Conservation (phyloP, 2,113 vertebrate species). For the Holacanthus passer region DNA sequence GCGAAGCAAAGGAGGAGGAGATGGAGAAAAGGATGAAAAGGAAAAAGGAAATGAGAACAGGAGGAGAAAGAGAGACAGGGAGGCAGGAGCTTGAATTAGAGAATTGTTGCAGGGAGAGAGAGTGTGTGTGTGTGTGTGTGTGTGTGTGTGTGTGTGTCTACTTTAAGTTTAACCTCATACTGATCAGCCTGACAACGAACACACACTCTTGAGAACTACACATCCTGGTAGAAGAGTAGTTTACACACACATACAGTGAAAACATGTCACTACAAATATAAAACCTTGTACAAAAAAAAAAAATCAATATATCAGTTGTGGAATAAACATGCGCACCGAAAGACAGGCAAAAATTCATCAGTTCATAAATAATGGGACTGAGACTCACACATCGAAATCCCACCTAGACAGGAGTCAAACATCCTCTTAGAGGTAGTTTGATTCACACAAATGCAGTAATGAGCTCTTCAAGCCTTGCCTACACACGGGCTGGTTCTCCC, state of each 20-base stretch:
- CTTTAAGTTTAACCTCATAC: constrained; percentile 19
- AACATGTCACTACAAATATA: neutral
- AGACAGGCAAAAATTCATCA: constrained; percentile 16
- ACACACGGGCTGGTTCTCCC: constrained; percentile 65
- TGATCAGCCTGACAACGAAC: constrained; percentile 22
- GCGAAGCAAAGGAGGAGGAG: constrained; percentile 40
- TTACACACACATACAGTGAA: neutral
- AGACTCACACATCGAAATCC: constrained; percentile 23
- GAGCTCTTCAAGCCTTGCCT: constrained; percentile 69
- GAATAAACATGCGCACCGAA: constrained; percentile 1
- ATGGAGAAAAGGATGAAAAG: constrained; percentile 44
- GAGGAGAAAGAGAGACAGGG: constrained; percentile 30
- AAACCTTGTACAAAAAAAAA: neutral
- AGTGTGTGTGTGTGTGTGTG: neutral
- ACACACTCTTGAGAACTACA: neutral
- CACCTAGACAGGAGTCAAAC: constrained; percentile 62
- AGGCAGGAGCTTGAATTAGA: constrained; percentile 48
- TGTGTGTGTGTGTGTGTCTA: neutral
- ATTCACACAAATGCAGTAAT: constrained; percentile 76
- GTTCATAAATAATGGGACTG: constrained; percentile 49
- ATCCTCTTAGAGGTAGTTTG: constrained; percentile 67
- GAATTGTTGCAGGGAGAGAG: constrained; percentile 40
- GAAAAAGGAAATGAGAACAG: constrained; percentile 41
- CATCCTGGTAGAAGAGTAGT: neutral
- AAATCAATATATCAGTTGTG: constrained; percentile 8